These are phyloP conservation scores for Girardinus metallicus DNA, from an alignment of 2,797 vertebrate species.

Conservation along the genomic window DNA sequence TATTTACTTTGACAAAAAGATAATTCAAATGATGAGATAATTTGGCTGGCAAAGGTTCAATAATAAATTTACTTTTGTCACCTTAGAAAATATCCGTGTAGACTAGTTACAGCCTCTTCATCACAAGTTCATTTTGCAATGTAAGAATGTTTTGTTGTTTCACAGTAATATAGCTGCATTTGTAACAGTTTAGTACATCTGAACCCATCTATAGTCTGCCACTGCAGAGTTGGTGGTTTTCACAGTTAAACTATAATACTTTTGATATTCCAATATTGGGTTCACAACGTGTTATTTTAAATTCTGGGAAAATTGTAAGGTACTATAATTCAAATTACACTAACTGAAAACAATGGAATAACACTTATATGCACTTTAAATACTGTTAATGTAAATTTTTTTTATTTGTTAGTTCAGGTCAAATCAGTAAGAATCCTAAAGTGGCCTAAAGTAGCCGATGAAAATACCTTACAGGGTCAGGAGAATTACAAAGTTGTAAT, in stretches of 20 bases:
- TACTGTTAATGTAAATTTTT: neutral
- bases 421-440: too few relatives aligned
- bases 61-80: neutral
- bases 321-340: neutral
- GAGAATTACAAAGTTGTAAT: neutral
- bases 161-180: neutral
- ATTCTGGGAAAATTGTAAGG: neutral
- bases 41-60: neutral
- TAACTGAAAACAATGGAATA: neutral
- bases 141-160: neutral
- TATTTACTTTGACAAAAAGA: neutral
- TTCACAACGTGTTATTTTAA: neutral
- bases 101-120: neutral
- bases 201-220: neutral
- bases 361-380: neutral
- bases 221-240: neutral
- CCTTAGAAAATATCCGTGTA: neutral
- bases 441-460: neutral
- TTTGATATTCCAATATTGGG: neutral
- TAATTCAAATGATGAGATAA: neutral
- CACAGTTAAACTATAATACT: neutral
- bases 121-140: neutral
- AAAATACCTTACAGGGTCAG: neutral
- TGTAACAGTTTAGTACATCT: neutral
- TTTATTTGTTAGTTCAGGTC: neutral